Evolutionary conservation across 1,140 invertebrate species (phyloP), one percentile per base, ranked within the genome.

Genomic region (Diorhabda sublineata): DNA sequence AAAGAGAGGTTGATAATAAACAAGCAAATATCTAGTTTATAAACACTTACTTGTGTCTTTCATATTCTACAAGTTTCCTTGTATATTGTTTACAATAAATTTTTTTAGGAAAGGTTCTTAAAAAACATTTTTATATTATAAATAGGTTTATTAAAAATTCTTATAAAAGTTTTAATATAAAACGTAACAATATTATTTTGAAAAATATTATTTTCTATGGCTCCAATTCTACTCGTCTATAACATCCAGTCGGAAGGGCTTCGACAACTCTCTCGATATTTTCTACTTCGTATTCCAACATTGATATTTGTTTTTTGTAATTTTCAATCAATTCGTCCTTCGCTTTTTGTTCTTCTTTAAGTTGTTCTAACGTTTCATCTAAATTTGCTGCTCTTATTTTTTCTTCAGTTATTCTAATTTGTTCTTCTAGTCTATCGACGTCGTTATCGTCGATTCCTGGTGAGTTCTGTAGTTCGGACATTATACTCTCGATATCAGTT

Each of bases 261-360:
- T 90, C 87, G 11, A 88, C 85, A 71, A 98, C 98, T 42, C 91
- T 87, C 74, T 91, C 87, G 58, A 98, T 91, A 82, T 97, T 98
- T 3, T 89, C 85, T 2, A 98, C 95, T 79, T 98, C 95, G 5
- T 81, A 82, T 67, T 86, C 81, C 5, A 98, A 83, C 70, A 87
- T 83, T 9, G 83, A 85, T 42, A 96, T 85, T 78, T 97, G 93
- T 5, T 90, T 87, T 79, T 91, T 88, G 74, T 96, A 96, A 76
- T 91, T 88, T 68, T 92, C 90, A 57, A 97, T 90, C 84, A 90
- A 88, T 71, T 89, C 88, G 47, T 86, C 89, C 80, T 96, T 92
- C 42, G 87, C 84, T 74, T 88, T 91, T 73, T 91, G 90, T 45
- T 90, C 87, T 45, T 89, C 85, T 9, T 87, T 88, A 52, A 96